Conservation (phyloP, 2,113 vertebrate species). For the Paratilapia polleni region DNA sequence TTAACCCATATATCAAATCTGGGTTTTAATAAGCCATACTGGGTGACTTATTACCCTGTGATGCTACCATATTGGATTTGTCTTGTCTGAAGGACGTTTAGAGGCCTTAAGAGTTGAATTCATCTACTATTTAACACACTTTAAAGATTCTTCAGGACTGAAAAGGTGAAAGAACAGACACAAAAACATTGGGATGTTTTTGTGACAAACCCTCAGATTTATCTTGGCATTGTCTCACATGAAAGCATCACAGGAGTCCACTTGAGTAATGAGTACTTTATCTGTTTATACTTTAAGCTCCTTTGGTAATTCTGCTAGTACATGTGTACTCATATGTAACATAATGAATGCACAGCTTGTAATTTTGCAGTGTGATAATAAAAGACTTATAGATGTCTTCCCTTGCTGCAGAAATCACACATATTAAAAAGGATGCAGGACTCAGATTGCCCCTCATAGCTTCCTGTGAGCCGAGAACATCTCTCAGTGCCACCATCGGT, state of each 20-base stretch:
- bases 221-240: neutral
- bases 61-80: neutral
- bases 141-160: neutral
- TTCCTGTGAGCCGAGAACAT: constrained; percentile 31
- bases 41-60: neutral
- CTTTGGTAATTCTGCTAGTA: neutral
- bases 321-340: neutral
- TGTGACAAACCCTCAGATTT: neutral
- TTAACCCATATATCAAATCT: neutral
- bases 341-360: neutral
- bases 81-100: neutral
- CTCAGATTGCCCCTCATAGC: neutral
- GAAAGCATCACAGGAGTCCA: neutral
- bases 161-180: neutral
- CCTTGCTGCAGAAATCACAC: neutral
- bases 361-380: constrained; percentile 4
- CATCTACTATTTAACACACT: neutral
- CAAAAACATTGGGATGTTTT: neutral
- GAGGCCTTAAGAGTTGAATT: neutral
- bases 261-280: neutral
- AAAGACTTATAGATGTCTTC: neutral
- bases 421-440: neutral
- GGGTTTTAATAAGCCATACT: neutral
- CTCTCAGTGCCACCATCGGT: constrained; percentile 49
- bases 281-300: neutral